Percentiles rank a stretch among this genome's conserved stretches.
phyloP scores from a whole-genome alignment of 2,888 invertebrate species.

The Himalopsyche tibetana region DNA sequence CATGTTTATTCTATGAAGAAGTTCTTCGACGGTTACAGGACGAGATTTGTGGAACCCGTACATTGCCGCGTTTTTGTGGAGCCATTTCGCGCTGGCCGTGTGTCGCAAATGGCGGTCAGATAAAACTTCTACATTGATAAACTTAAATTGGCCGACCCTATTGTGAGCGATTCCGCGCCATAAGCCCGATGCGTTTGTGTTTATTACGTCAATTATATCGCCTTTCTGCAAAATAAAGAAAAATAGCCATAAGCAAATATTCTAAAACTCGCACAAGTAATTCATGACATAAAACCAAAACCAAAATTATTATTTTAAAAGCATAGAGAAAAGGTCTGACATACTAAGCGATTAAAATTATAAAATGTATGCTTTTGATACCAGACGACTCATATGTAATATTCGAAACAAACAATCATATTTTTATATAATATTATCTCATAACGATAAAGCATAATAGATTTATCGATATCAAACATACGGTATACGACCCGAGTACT shows the following conservation, averaged over 20 bases:
- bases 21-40: slow-evolving; percentile 88
- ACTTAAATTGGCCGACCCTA: slow-evolving; percentile 93
- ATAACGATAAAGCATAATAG: too few relatives aligned
- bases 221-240: slow-evolving; percentile 83
- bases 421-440: too few relatives aligned
- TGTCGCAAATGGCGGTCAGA: slow-evolving; percentile 83
- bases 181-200: slow-evolving; percentile 93
- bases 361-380: too few relatives aligned
- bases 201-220: slow-evolving; percentile 94
- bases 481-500: too few relatives aligned
- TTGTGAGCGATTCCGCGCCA: slow-evolving; percentile 93
- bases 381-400: too few relatives aligned
- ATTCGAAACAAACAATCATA: too few relatives aligned
- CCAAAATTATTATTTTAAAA: too few relatives aligned
- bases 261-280: not conserved
- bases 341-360: too few relatives aligned
- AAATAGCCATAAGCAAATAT: not conserved
- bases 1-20: slow-evolving; percentile 90
- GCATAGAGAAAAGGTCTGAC: too few relatives aligned
- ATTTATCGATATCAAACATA: too few relatives aligned
- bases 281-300: too few relatives aligned
- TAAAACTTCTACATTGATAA: slow-evolving; percentile 93
- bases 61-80: slow-evolving; percentile 67
- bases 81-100: slow-evolving; percentile 77
- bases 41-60: slow-evolving; percentile 75